Conservation (phyloP, 2,888 invertebrate genomes). For the Erebia ligea region DNA sequence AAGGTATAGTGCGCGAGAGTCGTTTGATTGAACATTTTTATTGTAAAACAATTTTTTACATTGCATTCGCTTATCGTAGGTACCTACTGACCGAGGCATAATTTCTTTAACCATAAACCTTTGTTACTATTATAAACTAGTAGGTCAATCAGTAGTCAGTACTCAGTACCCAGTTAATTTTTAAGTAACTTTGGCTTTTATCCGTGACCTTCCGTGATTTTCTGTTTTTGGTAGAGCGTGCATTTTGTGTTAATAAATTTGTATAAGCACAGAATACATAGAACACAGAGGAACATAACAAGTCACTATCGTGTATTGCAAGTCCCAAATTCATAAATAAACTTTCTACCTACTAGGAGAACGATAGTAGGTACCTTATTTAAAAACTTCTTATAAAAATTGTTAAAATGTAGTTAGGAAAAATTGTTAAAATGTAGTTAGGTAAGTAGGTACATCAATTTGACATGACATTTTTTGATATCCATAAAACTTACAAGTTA, state of each 20-base stretch:
- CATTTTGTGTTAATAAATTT: not conserved
- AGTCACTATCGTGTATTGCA: too few species aligned
- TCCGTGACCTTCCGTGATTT: constrained; percentile 7
- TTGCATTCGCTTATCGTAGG: constrained; percentile 46
- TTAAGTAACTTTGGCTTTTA: not conserved
- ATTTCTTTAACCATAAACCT: constrained; percentile 29
- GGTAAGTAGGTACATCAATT: too few species aligned
- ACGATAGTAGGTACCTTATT: too few species aligned
- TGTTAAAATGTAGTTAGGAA: too few species aligned
- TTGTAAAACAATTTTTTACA: constrained; percentile 52
- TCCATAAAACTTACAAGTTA: not conserved
- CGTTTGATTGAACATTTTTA: constrained; percentile 63
- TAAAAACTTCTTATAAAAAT: too few species aligned
- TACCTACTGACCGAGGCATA: constrained; percentile 28
- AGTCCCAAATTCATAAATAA: too few species aligned
- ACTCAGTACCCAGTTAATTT: not conserved
- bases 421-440: too few species aligned
- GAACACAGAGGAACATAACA: not conserved
- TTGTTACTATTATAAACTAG: constrained; percentile 15
- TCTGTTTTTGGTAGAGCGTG: not conserved
- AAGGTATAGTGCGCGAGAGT: constrained; percentile 60
- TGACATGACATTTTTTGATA: not conserved
- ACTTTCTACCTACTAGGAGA: too few species aligned
- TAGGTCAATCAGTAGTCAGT: constrained; percentile 20
- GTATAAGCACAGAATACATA: not conserved